Percentiles rank a stretch among this genome's conserved stretches.
Evolutionary conservation across 2,888 invertebrate species (phyloP).

Genomic region (Polydrusus cervinus): DNA sequence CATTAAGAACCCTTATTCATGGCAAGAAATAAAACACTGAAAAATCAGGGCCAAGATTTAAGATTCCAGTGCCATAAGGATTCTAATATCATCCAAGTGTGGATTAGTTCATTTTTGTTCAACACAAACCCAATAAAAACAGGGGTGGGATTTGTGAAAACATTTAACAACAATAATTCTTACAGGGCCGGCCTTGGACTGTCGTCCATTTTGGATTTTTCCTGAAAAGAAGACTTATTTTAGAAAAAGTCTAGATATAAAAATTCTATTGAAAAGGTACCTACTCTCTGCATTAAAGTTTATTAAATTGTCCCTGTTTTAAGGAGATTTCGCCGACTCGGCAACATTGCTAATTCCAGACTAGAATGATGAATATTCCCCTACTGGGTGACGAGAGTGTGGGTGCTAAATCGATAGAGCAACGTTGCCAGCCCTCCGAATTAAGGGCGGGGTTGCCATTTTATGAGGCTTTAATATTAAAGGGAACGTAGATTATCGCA

Average conservation of each 20-base stretch:
- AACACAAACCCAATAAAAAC: constrained; percentile 13
- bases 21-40: no score
- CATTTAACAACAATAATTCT: constrained; percentile 47
- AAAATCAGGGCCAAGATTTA: no score
- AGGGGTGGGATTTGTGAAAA: constrained; percentile 25
- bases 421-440: constrained; percentile 57
- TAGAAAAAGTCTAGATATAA: not conserved
- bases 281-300: not conserved
- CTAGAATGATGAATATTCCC: constrained; percentile 62
- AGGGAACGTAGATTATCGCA: no score
- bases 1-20: no score
- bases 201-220: constrained; percentile 48
- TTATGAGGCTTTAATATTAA: not conserved
- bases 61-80: no score
- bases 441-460: not conserved
- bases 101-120: not conserved
- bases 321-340: constrained; percentile 1
- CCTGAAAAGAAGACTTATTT: constrained; percentile 49
- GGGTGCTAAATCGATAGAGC: constrained; percentile 63
- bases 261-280: not conserved
- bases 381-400: constrained; percentile 60
- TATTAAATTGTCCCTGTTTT: not conserved
- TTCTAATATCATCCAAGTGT: no score
- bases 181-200: constrained; percentile 50
- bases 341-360: constrained; percentile 34